Percentiles rank a stretch among this genome's conserved stretches.
These are phyloP conservation scores for Amazonetta brasiliensis DNA, from an alignment of 2,797 vertebrate genomes.

Conservation along the genomic window DNA sequence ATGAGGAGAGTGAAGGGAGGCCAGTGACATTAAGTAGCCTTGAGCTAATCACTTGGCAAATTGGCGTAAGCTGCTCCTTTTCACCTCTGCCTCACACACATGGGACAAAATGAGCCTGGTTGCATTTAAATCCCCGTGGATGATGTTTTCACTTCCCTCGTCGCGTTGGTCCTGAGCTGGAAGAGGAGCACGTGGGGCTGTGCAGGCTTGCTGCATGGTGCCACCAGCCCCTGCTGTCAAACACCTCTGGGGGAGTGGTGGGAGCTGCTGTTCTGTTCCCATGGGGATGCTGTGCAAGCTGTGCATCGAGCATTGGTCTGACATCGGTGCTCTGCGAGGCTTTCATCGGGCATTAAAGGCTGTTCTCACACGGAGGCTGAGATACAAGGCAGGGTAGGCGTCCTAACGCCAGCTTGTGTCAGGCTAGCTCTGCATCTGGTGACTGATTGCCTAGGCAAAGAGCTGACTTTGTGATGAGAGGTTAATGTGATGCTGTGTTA, in stretches of 20 bases:
- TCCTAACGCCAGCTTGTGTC: not conserved
- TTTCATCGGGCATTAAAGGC: not conserved
- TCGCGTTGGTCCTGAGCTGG: not conserved
- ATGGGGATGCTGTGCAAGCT: not conserved
- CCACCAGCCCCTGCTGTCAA: not conserved
- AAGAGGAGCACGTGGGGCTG: accelerated
- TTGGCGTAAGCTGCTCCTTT: not conserved
- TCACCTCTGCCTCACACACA: not conserved
- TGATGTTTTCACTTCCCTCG: not conserved
- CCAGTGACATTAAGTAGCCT: slow-evolving; percentile 28
- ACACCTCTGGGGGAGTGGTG: not conserved
- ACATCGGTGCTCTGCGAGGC: not conserved
- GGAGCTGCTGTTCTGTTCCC: accelerated
- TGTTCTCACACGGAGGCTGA: not conserved
- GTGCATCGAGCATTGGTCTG: not conserved
- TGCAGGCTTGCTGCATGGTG: not conserved
- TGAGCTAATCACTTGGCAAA: slow-evolving; percentile 24
- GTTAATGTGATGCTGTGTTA: not conserved
- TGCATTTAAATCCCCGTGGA: not conserved
- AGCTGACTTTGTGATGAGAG: not conserved
- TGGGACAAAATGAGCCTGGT: not conserved
- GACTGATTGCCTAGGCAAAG: not conserved
- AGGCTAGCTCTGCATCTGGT: not conserved
- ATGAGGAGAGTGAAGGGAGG: not conserved
- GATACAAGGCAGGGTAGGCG: accelerated